These are phyloP conservation scores for Dysmachus trigonus DNA, from an alignment of 2,888 invertebrate genomes.

Conservation along the genomic window DNA sequence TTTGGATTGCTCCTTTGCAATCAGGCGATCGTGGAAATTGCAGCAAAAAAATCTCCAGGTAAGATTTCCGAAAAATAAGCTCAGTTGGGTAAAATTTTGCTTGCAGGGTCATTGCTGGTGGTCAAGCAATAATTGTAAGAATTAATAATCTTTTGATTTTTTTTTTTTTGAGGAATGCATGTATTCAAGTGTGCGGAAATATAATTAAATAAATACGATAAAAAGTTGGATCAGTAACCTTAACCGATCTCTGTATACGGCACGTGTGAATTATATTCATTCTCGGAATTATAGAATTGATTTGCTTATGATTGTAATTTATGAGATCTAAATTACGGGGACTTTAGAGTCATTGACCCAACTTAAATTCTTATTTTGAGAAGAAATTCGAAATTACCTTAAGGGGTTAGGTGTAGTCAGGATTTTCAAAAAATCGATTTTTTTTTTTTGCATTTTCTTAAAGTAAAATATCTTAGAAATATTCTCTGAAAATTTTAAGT, in stretches of 20 bases:
- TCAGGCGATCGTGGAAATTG: conserved; percentile 28
- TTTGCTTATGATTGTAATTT: not conserved
- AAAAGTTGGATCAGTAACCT: not conserved
- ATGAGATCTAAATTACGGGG: not conserved
- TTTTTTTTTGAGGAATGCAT: not conserved
- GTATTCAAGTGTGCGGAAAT: not conserved
- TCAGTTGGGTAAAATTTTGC: not conserved
- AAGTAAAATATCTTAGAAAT: too few species aligned
- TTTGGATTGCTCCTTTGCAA: conserved; percentile 38
- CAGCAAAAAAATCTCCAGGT: conserved; percentile 45
- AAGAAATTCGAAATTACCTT: too few species aligned
- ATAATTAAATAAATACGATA: not conserved
- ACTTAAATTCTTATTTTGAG: too few species aligned
- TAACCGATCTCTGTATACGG: not conserved
- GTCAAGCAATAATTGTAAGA: not conserved
- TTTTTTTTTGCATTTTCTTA: too few species aligned
- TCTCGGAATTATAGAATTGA: not conserved
- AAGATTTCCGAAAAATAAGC: conserved; percentile 5
- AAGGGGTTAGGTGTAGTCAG: too few species aligned
- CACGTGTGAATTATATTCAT: not conserved
- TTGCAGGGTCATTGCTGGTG: not conserved
- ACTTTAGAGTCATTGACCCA: not conserved
- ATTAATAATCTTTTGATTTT: not conserved
- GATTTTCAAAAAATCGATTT: too few species aligned
- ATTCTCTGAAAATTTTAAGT: too few species aligned